Evolutionary conservation across 1,140 invertebrate genomes (phyloP).

Genomic region (Agrilus planipennis): DNA sequence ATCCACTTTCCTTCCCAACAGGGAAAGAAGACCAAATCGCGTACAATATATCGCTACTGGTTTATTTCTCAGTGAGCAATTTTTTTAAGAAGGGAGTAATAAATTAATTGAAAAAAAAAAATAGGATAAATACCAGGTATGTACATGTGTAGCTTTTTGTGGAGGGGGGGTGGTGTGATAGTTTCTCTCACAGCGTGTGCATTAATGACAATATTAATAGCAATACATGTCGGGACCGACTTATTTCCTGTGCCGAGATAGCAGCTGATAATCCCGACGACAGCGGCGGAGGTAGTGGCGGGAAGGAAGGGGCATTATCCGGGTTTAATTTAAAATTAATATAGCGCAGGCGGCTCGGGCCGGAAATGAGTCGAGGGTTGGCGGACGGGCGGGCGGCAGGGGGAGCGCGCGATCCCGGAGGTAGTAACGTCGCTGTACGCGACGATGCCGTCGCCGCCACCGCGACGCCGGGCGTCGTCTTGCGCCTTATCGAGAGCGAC

Average conservation of each 20-base stretch:
- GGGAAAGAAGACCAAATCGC: too few relatives aligned
- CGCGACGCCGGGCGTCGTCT: too few relatives aligned
- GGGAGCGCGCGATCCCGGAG: background rate
- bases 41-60: too few relatives aligned
- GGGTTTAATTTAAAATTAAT: constrained; percentile 50
- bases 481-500: too few relatives aligned
- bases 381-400: constrained; percentile 5
- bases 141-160: too few relatives aligned
- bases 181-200: too few relatives aligned
- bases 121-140: too few relatives aligned
- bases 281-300: constrained; percentile 17
- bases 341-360: constrained; percentile 43
- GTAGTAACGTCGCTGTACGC: constrained; percentile 6
- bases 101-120: too few relatives aligned
- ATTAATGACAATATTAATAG: constrained; percentile 30
- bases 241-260: constrained; percentile 30
- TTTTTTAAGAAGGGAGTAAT: too few relatives aligned
- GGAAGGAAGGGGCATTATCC: constrained; percentile 34
- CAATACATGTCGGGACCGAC: constrained; percentile 31
- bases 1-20: too few relatives aligned
- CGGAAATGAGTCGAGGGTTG: constrained; percentile 38
- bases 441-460: constrained; percentile 8
- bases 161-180: too few relatives aligned
- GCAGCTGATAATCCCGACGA: constrained; percentile 39
- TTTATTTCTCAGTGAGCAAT: too few relatives aligned